A percentile compares a stretch with the other conserved stretches of the same genome.
Conservation (phyloP, 1,140 invertebrate genomes). For the Caenorhabditis tropicalis region DNA sequence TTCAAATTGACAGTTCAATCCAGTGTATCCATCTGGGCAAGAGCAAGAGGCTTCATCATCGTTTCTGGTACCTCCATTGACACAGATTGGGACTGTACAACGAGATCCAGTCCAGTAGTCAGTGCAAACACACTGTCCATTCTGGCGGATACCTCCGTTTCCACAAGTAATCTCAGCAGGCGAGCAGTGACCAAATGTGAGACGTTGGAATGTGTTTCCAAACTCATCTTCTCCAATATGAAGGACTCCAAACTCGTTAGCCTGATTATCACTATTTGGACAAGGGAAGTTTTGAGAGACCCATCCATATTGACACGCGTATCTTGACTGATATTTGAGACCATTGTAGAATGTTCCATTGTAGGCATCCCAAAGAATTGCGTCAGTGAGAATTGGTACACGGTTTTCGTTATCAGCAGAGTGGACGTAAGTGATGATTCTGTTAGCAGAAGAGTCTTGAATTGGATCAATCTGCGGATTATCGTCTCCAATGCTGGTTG, state of each 20-base stretch:
- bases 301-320: constrained; percentile 46
- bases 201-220: constrained; percentile 57
- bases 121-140: constrained; percentile 55
- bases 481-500: constrained; percentile 22
- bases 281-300: constrained; percentile 54
- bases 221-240: constrained; percentile 57
- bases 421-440: constrained; percentile 32
- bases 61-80: constrained; percentile 54
- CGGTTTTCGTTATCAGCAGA: constrained; percentile 26
- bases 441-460: constrained; percentile 41
- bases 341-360: constrained; percentile 56
- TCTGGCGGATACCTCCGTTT: constrained; percentile 54
- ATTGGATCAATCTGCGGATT: constrained; percentile 45
- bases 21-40: constrained; percentile 53
- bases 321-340: constrained; percentile 43
- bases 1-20: constrained; percentile 53
- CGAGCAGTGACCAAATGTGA: constrained; percentile 53
- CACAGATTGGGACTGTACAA: constrained; percentile 55
- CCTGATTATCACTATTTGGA: constrained; percentile 41
- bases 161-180: constrained; percentile 35
- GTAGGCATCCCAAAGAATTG: constrained; percentile 48
- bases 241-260: constrained; percentile 53
- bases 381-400: constrained; percentile 46
- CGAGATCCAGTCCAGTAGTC: constrained; percentile 55
- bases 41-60: constrained; percentile 30